phyloP scores from a whole-genome alignment of 2,113 vertebrate genomes.

The Platanista minor region DNA sequence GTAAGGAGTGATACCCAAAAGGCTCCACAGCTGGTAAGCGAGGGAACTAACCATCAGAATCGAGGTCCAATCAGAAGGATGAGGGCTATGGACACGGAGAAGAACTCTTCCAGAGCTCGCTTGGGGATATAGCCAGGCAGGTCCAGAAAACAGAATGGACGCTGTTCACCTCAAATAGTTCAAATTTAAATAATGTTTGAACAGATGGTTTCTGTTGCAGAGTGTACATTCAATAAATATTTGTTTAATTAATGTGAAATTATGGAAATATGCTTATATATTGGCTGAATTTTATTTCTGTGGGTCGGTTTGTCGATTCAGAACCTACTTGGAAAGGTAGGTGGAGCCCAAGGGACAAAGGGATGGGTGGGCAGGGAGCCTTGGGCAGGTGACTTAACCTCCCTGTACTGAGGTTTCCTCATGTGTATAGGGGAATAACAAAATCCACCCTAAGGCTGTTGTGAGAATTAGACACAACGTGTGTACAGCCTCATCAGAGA shows the following conservation, averaged over 20 bases:
- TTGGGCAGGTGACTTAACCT: not conserved
- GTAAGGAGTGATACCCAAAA: not conserved
- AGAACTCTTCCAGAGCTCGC: too few species aligned
- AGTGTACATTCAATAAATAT: not conserved
- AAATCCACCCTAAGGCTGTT: not conserved
- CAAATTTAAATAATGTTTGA: not conserved
- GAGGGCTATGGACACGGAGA: too few species aligned
- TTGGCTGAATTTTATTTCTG: not conserved
- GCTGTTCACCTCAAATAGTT: not conserved
- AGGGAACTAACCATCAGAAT: not conserved
- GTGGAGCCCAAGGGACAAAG: not conserved
- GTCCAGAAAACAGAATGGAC: not conserved
- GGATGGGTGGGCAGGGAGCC: not conserved
- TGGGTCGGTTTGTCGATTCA: not conserved
- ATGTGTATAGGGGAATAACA: not conserved
- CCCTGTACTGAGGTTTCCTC: not conserved
- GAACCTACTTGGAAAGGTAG: not conserved
- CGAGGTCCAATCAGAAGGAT: not conserved
- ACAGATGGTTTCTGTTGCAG: not conserved
- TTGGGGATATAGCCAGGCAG: not conserved
- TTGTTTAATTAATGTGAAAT: not conserved
- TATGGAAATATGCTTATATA: not conserved
- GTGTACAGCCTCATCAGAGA: not conserved
- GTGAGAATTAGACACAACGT: not conserved
- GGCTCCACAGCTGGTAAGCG: not conserved